These are phyloP conservation scores for Bos indicus DNA, from an alignment of 2,113 vertebrate species.

Conservation along the genomic window DNA sequence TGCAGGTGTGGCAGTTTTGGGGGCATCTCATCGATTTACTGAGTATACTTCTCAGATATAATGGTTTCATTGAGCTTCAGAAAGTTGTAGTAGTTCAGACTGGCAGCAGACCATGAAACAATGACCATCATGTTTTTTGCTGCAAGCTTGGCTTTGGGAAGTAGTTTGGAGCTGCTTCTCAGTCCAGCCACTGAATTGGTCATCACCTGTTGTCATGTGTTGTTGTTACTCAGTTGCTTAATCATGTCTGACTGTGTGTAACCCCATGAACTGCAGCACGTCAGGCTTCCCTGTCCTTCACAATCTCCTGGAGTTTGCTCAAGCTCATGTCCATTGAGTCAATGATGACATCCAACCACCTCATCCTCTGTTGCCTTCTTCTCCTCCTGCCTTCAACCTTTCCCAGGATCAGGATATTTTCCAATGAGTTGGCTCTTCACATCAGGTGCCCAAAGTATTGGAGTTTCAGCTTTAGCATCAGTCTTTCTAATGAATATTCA, in stretches of 20 bases:
- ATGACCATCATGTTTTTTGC: background rate
- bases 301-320: rapidly evolving
- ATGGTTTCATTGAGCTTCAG: background rate
- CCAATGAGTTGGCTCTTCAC: background rate
- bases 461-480: background rate
- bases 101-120: background rate
- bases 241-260: background rate
- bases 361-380: background rate
- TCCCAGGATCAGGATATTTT: background rate
- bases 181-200: background rate
- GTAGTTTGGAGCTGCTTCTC: background rate
- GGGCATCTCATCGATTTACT: background rate
- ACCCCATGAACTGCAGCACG: background rate
- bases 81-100: background rate
- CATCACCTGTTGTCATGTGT: background rate
- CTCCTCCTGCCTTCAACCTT: background rate
- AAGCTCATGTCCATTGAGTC: background rate
- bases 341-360: background rate
- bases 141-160: background rate
- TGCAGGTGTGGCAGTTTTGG: background rate
- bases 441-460: background rate
- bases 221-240: background rate
- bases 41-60: background rate
- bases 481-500: background rate
- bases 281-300: background rate